phyloP scores from a whole-genome alignment of 2,797 vertebrate species.

The Hapalemur alaotrensis region DNA sequence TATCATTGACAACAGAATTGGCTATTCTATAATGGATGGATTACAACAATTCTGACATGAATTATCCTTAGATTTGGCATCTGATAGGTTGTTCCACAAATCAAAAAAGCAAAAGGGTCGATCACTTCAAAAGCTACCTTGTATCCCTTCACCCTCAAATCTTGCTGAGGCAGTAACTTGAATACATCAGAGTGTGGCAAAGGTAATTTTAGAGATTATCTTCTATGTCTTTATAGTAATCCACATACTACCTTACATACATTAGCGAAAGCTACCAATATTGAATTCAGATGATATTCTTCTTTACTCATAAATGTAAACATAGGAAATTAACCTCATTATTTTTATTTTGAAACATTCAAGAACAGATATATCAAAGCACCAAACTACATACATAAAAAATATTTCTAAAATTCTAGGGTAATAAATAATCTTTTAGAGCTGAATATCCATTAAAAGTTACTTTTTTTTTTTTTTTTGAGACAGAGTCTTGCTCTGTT shows the following conservation, averaged over 20 bases:
- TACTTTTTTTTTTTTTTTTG: too few relatives aligned
- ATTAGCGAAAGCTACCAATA: not conserved
- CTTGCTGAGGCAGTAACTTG: not conserved
- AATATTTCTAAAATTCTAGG: not conserved
- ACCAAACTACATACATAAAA: not conserved
- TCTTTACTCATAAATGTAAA: not conserved
- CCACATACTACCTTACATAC: not conserved
- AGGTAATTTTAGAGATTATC: conserved; percentile 1
- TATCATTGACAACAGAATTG: not conserved
- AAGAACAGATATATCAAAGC: not conserved
- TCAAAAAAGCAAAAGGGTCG: not conserved
- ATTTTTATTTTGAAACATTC: conserved; percentile 29
- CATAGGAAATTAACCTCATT: conserved; percentile 24
- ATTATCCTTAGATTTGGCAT: not conserved
- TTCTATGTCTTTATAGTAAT: not conserved
- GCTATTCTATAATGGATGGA: not conserved
- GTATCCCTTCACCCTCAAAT: not conserved
- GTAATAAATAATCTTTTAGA: not conserved
- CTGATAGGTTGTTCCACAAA: not conserved
- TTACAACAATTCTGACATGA: not conserved
- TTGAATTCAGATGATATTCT: not conserved
- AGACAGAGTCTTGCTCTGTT: too few relatives aligned
- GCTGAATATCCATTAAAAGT: not conserved
- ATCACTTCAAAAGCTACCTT: not conserved
- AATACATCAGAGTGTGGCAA: not conserved